These are phyloP conservation scores for Verasper variegatus DNA, from an alignment of 2,113 vertebrate species.

Conservation along the genomic window DNA sequence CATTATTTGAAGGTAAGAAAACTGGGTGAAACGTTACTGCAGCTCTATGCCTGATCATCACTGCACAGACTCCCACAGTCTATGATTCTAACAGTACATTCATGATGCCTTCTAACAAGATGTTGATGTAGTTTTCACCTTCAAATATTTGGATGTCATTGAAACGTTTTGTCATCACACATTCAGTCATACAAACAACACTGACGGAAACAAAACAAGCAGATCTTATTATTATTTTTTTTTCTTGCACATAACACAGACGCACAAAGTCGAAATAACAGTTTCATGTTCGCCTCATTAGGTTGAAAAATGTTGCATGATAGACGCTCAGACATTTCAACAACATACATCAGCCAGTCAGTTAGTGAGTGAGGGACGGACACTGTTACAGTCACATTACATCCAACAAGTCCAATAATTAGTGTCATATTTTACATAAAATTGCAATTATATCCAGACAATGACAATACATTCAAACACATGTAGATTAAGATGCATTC, in stretches of 20 bases:
- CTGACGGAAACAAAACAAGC: too few species aligned
- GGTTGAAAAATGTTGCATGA: conserved; percentile 4
- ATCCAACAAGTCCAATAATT: not conserved
- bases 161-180: too few species aligned
- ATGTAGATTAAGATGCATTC: not conserved
- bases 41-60: too few species aligned
- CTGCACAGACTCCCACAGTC: too few species aligned
- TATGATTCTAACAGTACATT: too few species aligned
- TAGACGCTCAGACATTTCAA: conserved; percentile 7
- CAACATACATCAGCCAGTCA: not conserved
- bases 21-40: too few species aligned
- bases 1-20: too few species aligned
- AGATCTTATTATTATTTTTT: too few species aligned
- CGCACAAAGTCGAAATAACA: not conserved
- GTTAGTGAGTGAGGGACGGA: not conserved
- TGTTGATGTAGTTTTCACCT: too few species aligned
- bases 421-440: conserved; percentile 27
- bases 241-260: not conserved
- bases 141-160: too few species aligned
- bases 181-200: too few species aligned
- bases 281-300: conserved; percentile 9
- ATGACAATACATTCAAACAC: not conserved
- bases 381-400: not conserved
- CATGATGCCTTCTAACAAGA: too few species aligned
- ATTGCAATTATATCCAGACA: not conserved